Base-by-base conservation (phyloP, 1,140 invertebrate genomes). In the Bicyclus anynana region DNA sequence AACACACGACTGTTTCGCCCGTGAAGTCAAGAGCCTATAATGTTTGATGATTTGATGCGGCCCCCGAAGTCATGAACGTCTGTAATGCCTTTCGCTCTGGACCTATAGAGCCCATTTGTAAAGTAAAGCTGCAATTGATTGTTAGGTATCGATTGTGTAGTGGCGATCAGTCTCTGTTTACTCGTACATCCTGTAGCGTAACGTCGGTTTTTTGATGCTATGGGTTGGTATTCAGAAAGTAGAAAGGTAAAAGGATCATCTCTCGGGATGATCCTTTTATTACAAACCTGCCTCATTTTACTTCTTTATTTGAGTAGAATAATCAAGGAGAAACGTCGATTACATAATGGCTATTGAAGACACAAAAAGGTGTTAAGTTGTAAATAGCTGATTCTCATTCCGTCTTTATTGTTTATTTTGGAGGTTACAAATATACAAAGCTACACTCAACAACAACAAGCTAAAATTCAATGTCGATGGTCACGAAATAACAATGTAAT, bases 1-100 rank as follows among this genome's bases (percentile, higher is more conserved):
- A 69, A 73, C 71, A 66, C 59, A 71, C 68, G 63, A 62, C 55
- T 40, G 56, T 49, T 49, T 17, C n/a, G 37, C 21, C 29, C 47
- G 21, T 52, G 49, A 52, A 58, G 20, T 52, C 14, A 52, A 59
- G 55, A 58, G 38, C 17, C 23, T 51, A 51, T 58, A 50, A 64
- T 55, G 21, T 59, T 66, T 60, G 59, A 62, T 65, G 59, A 64
- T 65, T 59, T 56, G 59, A 62, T 55, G 33, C 56, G 46, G 62
- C 47, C 56, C 65, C 49, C 26, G 50, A 52, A 59, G 27, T 17
- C 55, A 46, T 23, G 18, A 27, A 18, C 51, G 44, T 47, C 37
- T 16, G 14, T 40, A 16, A 16, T 21, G 42, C 42, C 42, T 46
- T 46, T 46, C 42, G 42, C 21, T 47, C 12, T 47, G 16, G 21